Percentiles rank a stretch among this genome's conserved stretches.
Conservation (phyloP, 2,113 vertebrate genomes). For the Acrocephalus arundinaceus region DNA sequence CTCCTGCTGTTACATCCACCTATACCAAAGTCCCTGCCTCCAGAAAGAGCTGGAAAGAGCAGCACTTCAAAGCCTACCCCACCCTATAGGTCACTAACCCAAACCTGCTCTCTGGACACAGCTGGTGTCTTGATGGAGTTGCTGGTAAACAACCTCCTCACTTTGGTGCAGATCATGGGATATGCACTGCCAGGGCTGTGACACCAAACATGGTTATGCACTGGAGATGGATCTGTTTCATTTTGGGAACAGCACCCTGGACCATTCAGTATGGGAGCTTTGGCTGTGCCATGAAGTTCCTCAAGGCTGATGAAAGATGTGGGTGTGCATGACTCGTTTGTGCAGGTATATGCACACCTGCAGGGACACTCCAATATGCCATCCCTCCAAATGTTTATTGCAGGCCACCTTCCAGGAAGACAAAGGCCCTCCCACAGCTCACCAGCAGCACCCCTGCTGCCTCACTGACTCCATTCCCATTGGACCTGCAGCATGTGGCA, state of each 20-base stretch:
- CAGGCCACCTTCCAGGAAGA: neutral
- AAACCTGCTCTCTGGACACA: neutral
- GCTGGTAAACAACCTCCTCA: neutral
- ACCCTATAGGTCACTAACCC: neutral
- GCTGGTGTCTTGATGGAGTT: neutral
- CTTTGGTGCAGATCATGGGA: rapidly evolving
- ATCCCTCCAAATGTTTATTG: neutral
- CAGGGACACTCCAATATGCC: neutral
- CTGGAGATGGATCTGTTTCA: neutral
- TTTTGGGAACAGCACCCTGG: neutral
- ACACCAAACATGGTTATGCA: neutral
- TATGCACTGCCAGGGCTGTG: neutral
- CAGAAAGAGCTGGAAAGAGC: neutral
- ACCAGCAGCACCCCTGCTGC: neutral
- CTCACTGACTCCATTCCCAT: neutral
- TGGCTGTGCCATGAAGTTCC: neutral
- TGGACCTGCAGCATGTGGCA: neutral
- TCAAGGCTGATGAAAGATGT: neutral
- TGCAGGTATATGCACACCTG: neutral
- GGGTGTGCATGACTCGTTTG: neutral
- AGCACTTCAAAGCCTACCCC: neutral
- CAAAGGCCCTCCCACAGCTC: neutral
- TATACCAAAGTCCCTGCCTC: neutral
- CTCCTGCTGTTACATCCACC: neutral
- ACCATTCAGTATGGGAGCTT: neutral